Evolutionary conservation across 2,888 invertebrate species (phyloP).

Genomic region (Eumacrocentrus americanus): DNA sequence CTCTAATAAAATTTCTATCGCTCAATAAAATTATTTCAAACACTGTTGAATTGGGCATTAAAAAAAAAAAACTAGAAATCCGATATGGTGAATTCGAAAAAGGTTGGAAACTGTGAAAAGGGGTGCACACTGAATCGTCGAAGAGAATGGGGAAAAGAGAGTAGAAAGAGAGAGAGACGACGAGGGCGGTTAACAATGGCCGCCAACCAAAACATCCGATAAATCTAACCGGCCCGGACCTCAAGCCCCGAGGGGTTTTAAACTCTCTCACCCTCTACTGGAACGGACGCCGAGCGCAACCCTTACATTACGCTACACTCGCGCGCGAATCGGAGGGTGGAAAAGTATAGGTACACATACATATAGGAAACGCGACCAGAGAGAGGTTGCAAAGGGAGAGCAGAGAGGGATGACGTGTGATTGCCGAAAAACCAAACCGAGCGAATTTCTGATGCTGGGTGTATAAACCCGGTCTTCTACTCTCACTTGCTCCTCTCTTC

Average conservation of each 20-base stretch:
- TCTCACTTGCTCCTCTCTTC: constrained; percentile 18
- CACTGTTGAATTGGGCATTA: neutral
- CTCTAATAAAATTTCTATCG: too few relatives aligned
- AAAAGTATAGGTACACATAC: constrained; percentile 23
- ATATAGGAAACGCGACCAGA: constrained; percentile 9
- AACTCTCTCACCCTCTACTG: constrained; percentile 45
- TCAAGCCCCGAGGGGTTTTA: constrained; percentile 60
- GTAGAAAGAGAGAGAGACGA: constrained; percentile 43
- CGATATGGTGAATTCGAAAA: neutral
- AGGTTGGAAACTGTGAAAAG: neutral
- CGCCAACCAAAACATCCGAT: constrained; percentile 63
- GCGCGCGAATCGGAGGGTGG: too few relatives aligned
- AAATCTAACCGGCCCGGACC: constrained; percentile 61
- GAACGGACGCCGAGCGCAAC: constrained; percentile 46
- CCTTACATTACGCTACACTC: too few relatives aligned
- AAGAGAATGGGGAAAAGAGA: constrained; percentile 35
- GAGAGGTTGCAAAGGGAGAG: constrained; percentile 24
- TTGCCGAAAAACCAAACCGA: constrained; percentile 55
- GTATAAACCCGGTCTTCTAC: neutral
- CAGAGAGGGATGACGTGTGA: constrained; percentile 47
- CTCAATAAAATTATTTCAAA: neutral
- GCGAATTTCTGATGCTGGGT: constrained; percentile 40
- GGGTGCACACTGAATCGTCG: constrained; percentile 11
- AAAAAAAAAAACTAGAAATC: neutral
- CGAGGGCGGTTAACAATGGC: constrained; percentile 59